Percentiles rank a stretch among this genome's conserved stretches.
phyloP scores from a whole-genome alignment of 2,888 invertebrate genomes.

The Orthosia cruda region DNA sequence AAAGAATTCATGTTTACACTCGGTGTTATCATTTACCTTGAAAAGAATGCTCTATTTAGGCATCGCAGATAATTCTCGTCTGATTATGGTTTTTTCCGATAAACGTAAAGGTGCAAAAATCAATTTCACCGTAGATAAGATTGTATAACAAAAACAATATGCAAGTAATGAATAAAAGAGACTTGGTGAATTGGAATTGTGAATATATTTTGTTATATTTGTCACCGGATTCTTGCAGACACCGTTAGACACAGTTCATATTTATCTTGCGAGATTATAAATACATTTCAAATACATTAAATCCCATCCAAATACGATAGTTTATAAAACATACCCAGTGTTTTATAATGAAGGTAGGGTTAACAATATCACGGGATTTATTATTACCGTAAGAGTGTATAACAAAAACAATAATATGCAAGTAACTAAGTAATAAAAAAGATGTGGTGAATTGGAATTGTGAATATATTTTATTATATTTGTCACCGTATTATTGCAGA shows the following conservation, averaged over 20 bases:
- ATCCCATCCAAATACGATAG: no score
- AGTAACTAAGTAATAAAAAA: neutral
- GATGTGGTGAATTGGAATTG: neutral
- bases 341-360: no score
- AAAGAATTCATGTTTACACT: conserved; percentile 65
- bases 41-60: conserved; percentile 72
- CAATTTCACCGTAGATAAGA: conserved; percentile 38
- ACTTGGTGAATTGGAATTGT: neutral
- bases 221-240: no score
- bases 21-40: conserved; percentile 76
- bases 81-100: conserved; percentile 41
- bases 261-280: no score
- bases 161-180: neutral
- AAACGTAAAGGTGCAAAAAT: conserved; percentile 38
- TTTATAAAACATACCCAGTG: no score
- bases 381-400: conserved; percentile 27
- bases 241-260: no score
- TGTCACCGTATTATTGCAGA: no score
- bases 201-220: no score
- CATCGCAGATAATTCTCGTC: conserved; percentile 71
- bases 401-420: conserved; percentile 12
- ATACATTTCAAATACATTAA: no score
- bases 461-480: neutral
- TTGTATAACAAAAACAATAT: conserved; percentile 12
- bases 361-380: no score